Evolutionary conservation across 2,797 vertebrate genomes (phyloP).

Genomic region (Argya squamiceps): DNA sequence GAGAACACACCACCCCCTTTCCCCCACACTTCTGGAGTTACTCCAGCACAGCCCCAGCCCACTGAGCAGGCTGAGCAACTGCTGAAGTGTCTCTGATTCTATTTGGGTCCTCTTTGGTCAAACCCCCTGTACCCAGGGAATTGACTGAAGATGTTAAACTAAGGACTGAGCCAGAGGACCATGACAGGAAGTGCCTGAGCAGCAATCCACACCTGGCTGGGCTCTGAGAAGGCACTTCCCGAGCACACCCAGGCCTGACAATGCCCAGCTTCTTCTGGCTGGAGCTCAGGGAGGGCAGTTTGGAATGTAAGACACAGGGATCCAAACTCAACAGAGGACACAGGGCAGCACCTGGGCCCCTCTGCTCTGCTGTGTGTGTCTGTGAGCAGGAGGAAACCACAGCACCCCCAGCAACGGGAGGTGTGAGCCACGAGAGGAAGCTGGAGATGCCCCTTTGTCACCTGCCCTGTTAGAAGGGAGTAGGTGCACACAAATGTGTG

Average conservation of each 20-base stretch:
- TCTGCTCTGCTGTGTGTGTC: accelerated
- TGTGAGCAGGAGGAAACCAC: background rate
- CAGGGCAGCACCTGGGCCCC: background rate
- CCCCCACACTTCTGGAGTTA: background rate
- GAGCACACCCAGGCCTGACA: accelerated
- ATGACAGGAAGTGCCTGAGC: accelerated
- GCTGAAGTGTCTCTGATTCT: background rate
- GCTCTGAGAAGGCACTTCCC: accelerated
- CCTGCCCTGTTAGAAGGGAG: background rate
- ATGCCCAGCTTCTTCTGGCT: accelerated
- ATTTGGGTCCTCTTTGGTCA: background rate
- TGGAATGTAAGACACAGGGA: background rate
- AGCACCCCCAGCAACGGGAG: background rate
- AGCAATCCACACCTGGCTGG: background rate
- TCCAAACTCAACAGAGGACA: background rate
- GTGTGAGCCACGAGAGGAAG: background rate
- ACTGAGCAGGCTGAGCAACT: background rate
- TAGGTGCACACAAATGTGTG: accelerated
- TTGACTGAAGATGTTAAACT: background rate
- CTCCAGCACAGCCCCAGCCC: background rate
- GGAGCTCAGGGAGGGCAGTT: background rate
- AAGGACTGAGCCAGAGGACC: background rate
- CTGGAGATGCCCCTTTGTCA: too few species aligned
- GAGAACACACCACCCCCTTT: background rate
- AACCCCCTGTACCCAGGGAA: background rate